Percentiles rank a stretch among this genome's conserved stretches.
Conservation (phyloP, 2,113 vertebrate genomes). For the Isichthys henryi region DNA sequence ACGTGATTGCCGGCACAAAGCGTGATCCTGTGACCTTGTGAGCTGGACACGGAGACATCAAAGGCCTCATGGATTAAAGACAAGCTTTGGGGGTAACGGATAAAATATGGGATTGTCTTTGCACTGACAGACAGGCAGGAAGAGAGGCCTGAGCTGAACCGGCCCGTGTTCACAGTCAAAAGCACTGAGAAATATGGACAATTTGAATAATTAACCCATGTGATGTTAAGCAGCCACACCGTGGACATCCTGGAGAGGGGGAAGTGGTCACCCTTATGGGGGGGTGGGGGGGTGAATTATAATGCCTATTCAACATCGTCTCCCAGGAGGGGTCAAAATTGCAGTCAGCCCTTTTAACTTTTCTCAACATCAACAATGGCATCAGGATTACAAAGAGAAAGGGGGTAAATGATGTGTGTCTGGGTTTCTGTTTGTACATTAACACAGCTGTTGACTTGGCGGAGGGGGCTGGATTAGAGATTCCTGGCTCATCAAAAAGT, state of each 20-base stretch:
- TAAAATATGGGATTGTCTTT: not conserved
- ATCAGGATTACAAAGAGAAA: too few relatives aligned
- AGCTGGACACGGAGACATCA: not conserved
- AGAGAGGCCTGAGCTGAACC: not conserved
- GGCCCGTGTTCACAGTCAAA: not conserved
- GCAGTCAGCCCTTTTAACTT: constrained; percentile 50
- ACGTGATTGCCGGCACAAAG: not conserved
- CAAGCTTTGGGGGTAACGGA: not conserved
- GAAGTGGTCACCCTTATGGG: not conserved
- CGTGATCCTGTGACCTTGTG: not conserved
- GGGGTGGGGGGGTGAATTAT: not conserved
- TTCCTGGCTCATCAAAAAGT: not conserved
- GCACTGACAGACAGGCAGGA: not conserved
- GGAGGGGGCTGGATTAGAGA: not conserved
- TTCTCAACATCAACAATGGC: constrained; percentile 49
- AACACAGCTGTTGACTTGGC: not conserved
- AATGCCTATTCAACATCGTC: constrained; percentile 41
- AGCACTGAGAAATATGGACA: not conserved
- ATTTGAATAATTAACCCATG: not conserved
- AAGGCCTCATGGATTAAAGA: not conserved
- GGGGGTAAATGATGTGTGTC: not conserved
- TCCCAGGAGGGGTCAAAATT: constrained; percentile 60
- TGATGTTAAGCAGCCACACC: not conserved
- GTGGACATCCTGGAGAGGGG: not conserved
- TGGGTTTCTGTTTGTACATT: not conserved